Evolutionary conservation across 2,797 vertebrate species (phyloP), one percentile per base, ranked within the genome.

Genomic region (Brotogeris chrysoptera): DNA sequence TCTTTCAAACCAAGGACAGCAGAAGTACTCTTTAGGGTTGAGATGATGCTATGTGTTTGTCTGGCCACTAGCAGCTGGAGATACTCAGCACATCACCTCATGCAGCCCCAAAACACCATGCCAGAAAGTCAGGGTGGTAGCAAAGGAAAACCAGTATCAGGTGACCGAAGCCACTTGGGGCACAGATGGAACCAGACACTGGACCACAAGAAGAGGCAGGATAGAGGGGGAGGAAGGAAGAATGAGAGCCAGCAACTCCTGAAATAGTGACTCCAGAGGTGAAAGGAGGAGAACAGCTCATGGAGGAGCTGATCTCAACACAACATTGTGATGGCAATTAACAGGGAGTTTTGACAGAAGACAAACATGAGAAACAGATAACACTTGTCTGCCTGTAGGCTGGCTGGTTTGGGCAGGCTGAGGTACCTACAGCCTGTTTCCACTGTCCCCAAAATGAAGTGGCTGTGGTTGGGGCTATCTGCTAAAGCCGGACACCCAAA

Each of bases 361-460:
- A 38, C 11, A 10, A 30, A 61, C 1, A 8, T 1, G 0, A 89
- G 52, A 34, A 50, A 49, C 5, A 65, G 53, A 0, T 6, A 24
- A 44, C 36, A 5, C 28, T 41, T 38, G 24, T 17, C 34, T 65
- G 61, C 17, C 44, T 1, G 0, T 5, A 13, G 47, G 13, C 0
- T 61, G 52, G 64, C 39, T 90, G 59, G 32, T 17, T 65, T 78
- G 78, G 70, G 74, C 57, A 82, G 76, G n/a, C 30, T 76, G 71
- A 71, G 57, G 8, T 25, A 44, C 41, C 23, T 50, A 46, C 59
- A 61, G 53, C 17, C 53, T 10, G 1, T 25, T 88, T 12, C 34
- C 50, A 32, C 8, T 43, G 15, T 12, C 38, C 5, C 5, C 49
- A 70, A 34, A 21, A 60, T 32, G 27, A 60, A 38, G 19, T 32